phyloP scores from a whole-genome alignment of 2,797 vertebrate species.

The Neoniphon sammara region DNA sequence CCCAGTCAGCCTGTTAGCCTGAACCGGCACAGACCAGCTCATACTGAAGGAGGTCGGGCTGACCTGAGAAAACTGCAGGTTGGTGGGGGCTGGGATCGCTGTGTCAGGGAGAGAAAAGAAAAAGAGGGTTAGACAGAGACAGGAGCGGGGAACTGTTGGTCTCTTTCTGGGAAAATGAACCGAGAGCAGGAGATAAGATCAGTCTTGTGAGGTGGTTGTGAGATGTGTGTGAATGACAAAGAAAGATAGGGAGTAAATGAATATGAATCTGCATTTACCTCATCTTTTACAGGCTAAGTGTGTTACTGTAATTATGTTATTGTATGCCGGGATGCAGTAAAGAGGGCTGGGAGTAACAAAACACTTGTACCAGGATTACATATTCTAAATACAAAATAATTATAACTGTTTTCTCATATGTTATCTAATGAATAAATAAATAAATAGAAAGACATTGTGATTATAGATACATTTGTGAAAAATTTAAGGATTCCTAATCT shows the following conservation, averaged over 20 bases:
- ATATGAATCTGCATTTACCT: too few relatives aligned
- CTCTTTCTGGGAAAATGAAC: background rate
- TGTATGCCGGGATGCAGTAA: background rate
- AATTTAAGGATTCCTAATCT: background rate
- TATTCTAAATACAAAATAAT: too few relatives aligned
- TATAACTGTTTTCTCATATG: too few relatives aligned
- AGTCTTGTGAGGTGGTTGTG: too few relatives aligned
- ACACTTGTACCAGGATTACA: too few relatives aligned
- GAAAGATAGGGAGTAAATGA: too few relatives aligned
- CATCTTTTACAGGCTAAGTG: background rate
- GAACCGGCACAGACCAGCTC: slow-evolving; percentile 87
- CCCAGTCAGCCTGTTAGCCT: slow-evolving; percentile 87
- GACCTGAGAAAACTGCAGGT: slow-evolving; percentile 89
- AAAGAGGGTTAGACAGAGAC: background rate
- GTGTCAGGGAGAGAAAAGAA: slow-evolving; percentile 11
- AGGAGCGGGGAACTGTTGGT: background rate
- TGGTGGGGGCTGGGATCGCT: slow-evolving; percentile 92
- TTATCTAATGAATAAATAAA: too few relatives aligned
- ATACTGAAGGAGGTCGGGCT: slow-evolving; percentile 89
- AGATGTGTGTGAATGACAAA: too few relatives aligned
- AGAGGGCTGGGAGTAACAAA: too few relatives aligned
- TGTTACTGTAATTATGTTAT: background rate
- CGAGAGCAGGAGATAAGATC: too few relatives aligned
- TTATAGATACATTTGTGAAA: too few relatives aligned
- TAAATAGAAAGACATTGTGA: too few relatives aligned